Conservation (phyloP, 2,888 invertebrate genomes). For the Ochropacha duplaris region DNA sequence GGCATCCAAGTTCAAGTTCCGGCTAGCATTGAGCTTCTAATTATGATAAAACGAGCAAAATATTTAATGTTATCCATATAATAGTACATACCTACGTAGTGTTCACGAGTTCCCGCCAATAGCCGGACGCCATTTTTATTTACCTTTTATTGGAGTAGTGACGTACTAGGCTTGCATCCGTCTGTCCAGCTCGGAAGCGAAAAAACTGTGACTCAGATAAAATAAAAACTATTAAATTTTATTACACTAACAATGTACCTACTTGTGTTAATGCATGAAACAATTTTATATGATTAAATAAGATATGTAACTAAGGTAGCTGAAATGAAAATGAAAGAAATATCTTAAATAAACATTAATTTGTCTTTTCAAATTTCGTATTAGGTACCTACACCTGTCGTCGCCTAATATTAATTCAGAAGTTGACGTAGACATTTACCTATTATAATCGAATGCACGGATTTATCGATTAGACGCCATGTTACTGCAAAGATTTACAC, state of each 20-base stretch:
- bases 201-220: not conserved
- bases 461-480: not conserved
- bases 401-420: no score
- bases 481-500: constrained; percentile 1
- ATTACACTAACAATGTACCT: not conserved
- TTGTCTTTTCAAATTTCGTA: not conserved
- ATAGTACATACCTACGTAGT: constrained; percentile 13
- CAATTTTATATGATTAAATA: no score
- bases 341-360: not conserved
- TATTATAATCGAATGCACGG: not conserved
- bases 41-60: constrained; percentile 41
- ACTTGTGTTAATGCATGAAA: not conserved
- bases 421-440: not conserved
- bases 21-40: constrained; percentile 49
- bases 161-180: constrained; percentile 7
- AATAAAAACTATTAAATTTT: not conserved
- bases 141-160: constrained; percentile 25
- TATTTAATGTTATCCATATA: constrained; percentile 23
- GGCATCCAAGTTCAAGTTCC: constrained; percentile 40
- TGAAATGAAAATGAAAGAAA: no score
- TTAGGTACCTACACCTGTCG: not conserved
- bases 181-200: constrained; percentile 6
- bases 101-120: constrained; percentile 20
- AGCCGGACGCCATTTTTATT: constrained; percentile 20
- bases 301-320: no score